These are phyloP conservation scores for Sebastolobus alascanus DNA, from an alignment of 2,797 vertebrate species.

Conservation along the genomic window DNA sequence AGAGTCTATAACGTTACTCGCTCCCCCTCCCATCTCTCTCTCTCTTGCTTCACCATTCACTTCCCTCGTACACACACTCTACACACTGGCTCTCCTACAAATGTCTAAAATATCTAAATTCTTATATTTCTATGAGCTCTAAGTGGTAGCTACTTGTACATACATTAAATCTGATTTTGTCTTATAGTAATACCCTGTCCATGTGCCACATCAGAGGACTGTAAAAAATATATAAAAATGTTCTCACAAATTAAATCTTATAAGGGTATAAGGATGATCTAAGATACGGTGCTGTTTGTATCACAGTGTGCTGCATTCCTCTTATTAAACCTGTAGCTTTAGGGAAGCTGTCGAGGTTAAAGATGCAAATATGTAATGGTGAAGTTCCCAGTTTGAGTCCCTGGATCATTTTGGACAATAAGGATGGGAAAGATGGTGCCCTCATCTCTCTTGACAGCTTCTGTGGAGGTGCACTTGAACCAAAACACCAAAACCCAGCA, in stretches of 20 bases:
- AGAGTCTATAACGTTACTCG: too few species aligned
- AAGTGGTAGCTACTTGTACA: too few species aligned
- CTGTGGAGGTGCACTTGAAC: background rate
- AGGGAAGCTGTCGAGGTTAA: background rate
- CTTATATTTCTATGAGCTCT: too few species aligned
- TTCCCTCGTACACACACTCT: too few species aligned
- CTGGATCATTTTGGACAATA: constrained; percentile 7
- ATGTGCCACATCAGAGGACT: too few species aligned
- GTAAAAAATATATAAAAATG: background rate
- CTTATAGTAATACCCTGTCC: too few species aligned
- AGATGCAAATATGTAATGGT: background rate
- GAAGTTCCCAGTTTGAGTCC: constrained; percentile 9
- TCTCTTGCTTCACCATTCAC: too few species aligned
- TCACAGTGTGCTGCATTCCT: background rate
- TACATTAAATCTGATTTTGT: too few species aligned
- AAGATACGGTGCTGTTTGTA: too few species aligned
- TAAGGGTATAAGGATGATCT: background rate
- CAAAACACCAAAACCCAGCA: background rate
- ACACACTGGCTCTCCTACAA: too few species aligned
- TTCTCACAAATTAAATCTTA: background rate
- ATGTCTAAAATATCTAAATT: too few species aligned
- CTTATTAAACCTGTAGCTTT: constrained; percentile 3
- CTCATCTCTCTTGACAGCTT: background rate
- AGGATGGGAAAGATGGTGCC: background rate
- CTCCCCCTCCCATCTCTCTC: too few species aligned